Evolutionary conservation across 2,888 invertebrate species (phyloP), one percentile per base, ranked within the genome.

Genomic region (Chymomyza procnemis): DNA sequence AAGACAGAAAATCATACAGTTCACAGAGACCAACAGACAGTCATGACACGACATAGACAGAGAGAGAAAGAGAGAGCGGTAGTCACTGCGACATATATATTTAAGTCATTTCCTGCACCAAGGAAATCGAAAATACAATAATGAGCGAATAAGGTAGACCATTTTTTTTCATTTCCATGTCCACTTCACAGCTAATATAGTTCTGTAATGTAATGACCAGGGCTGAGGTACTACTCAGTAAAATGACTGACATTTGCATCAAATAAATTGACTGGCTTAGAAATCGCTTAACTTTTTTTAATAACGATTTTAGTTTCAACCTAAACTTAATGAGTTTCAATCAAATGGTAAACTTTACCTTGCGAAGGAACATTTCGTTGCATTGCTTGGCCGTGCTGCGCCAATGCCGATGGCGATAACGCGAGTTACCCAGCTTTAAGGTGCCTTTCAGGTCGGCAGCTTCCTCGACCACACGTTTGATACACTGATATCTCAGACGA

Each of bases 311-410:
- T 4, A 26, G 1, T 8, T 6, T 6, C 26, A 6, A 26, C 26
- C 26, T 6, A 6, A 8, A 26, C 26, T 26, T 26, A 4, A 26
- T 26, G 8, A 8, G 26, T 0, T 26, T 26, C 26, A 8, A 26
- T 5, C 26, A 26, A 26, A 1, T 4, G 26, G 6, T 26, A 6
- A 26, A 26, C 26, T 26, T 26, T 92, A 97, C 97, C 96, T 96
- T 97, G 91, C 95, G 93, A 71, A 97, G 93, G 92, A 97, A 97
- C 85, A 95, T 93, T 91, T 96, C 96, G 90, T 97, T 97, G 92
- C 97, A 97, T 85, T 95, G 95, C 90, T 96, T 96, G 66, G 96
- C 95, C 52, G 96, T 95, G 73, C 95, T 94, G 87, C 96, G 95
- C 94, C 96, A 96, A 91, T 97, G 96, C 84, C 95, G 94, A 90